These are phyloP conservation scores for Origma solitaria DNA, from an alignment of 2,113 vertebrate genomes.

Conservation along the genomic window DNA sequence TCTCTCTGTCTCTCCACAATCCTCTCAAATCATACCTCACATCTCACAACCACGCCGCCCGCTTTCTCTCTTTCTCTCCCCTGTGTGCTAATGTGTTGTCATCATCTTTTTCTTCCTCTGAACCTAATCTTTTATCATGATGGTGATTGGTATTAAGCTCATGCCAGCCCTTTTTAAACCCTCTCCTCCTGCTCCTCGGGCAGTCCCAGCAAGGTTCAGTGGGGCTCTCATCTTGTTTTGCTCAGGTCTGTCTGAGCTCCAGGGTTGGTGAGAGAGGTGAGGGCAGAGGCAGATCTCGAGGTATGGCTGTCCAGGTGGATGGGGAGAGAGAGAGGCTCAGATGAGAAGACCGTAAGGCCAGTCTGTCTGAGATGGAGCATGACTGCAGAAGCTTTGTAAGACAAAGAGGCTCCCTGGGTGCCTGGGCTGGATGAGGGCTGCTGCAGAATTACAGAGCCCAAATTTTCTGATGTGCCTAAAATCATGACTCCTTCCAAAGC, in stretches of 20 bases:
- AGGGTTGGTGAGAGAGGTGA: neutral
- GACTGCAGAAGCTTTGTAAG: neutral
- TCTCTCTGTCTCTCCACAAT: constrained; percentile 40
- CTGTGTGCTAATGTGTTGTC: neutral
- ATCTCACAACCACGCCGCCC: neutral
- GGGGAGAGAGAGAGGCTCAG: neutral
- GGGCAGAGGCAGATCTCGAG: neutral
- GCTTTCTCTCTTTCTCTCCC: neutral
- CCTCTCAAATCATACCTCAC: constrained; percentile 6
- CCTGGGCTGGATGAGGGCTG: neutral
- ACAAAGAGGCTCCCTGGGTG: neutral
- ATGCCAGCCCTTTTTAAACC: neutral
- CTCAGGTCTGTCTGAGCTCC: neutral
- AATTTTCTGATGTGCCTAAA: neutral
- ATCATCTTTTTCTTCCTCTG: constrained; percentile 35
- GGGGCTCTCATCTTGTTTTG: neutral
- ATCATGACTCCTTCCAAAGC: neutral
- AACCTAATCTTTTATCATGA: constrained; percentile 37
- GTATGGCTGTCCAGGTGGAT: neutral
- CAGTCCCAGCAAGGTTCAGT: neutral
- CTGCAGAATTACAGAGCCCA: neutral
- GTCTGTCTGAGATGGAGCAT: neutral
- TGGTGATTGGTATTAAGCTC: neutral
- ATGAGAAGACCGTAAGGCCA: neutral
- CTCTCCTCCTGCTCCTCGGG: neutral